Evolutionary conservation across 30 jellyfish, hydroid and myxozoan species (phyloP), one percentile per base, ranked within the genome.

Genomic region (Chrysaora quinquecirrha): DNA sequence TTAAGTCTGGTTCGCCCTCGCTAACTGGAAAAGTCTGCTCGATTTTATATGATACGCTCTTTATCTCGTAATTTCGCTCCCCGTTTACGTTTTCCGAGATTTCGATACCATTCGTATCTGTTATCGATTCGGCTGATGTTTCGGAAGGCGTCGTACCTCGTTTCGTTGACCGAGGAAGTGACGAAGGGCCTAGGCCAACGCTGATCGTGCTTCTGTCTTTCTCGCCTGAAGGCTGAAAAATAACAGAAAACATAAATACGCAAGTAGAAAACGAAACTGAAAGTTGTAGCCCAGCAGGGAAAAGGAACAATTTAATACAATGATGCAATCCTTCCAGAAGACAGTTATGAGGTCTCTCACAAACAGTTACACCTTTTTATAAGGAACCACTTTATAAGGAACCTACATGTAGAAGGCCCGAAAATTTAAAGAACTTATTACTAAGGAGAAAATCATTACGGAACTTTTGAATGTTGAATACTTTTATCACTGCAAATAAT

Each of bases 141-240:
- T 28, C 32, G 43, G 92, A 69, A 43, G 20, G 29, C 9, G 82
- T 33, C 34, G 85, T 16, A 3, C 63, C 79, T 48, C 73, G 79
- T 32, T 20, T 71, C 35, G 92, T 64, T 27, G 92, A 82, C 18
- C 92, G 92, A 3, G 92, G 85, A 6, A 82, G 85, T 60, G 92
- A 68, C 23, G 83, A 65, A 10, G 92, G 16, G 33, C 30, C 66
- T 66, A 64, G 56, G 38, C 75, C 66, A 18, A 52, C 80, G 27
- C 54, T 82, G 34, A 70, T 34, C 33, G 78, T 67, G 64, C 48
- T 52, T 29, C 92, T 81, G 56, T 80, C 90, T 47, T 83, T 28
- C 12, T 82, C 92, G 0, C 80, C 86, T 20, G 92, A 81, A 11
- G 92, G 92, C 92, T 82, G 76, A 4, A 30, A 34, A 24, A 38